phyloP scores from a whole-genome alignment of 2,797 vertebrate genomes.

The Sibirionetta formosa region DNA sequence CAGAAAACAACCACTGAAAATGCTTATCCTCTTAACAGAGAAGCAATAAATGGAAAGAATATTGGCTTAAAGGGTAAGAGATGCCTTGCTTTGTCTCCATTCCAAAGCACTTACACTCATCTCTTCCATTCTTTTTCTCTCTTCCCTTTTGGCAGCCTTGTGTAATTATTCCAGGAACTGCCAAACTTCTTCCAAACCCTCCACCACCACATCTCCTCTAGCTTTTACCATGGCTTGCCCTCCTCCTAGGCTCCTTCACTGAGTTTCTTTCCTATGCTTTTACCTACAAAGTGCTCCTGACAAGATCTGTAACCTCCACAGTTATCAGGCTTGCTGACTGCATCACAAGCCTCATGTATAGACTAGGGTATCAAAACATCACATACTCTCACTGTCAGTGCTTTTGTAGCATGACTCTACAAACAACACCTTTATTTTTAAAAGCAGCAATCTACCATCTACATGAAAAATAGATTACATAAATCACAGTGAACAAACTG shows the following conservation, averaged over 20 bases:
- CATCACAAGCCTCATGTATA: background rate
- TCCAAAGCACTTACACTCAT: background rate
- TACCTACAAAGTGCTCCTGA: background rate
- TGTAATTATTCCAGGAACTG: background rate
- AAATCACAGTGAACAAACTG: background rate
- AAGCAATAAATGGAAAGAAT: background rate
- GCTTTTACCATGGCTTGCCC: background rate
- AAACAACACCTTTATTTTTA: background rate
- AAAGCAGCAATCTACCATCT: background rate
- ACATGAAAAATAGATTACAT: background rate
- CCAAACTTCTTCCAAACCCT: background rate
- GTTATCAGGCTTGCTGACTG: background rate
- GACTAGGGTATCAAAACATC: background rate
- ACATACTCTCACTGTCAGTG: background rate
- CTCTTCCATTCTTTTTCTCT: background rate
- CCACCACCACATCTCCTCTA: background rate
- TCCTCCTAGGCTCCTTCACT: background rate
- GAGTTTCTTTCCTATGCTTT: background rate
- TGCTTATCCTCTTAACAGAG: background rate
- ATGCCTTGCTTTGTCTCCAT: background rate
- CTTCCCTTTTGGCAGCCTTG: background rate
- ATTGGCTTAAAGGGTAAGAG: background rate
- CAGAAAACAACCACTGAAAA: background rate
- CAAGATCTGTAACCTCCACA: background rate
- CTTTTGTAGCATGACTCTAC: background rate